phyloP scores from a whole-genome alignment of 2,888 invertebrate genomes.

The Ditula angustiorana region DNA sequence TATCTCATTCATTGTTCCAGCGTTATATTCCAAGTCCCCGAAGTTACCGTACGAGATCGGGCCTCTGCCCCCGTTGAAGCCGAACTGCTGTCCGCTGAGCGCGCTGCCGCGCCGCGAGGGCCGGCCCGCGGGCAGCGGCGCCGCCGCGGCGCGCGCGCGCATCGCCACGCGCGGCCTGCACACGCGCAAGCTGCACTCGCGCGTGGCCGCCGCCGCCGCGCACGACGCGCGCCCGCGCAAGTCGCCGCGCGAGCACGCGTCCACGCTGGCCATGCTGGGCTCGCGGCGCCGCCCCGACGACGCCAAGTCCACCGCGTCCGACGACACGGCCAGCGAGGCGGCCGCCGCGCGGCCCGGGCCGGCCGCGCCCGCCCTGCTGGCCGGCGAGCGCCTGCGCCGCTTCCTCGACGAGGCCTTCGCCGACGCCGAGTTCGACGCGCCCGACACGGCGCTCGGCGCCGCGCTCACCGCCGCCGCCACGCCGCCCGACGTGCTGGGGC shows the following conservation, averaged over 20 bases:
- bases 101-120: constrained; percentile 61
- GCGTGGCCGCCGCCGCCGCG: constrained; percentile 64
- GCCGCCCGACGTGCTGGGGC: constrained; percentile 75
- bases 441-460: constrained; percentile 55
- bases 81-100: constrained; percentile 81
- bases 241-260: constrained; percentile 95
- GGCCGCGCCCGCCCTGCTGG: constrained; percentile 64
- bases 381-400: constrained; percentile 72
- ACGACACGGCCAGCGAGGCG: constrained; percentile 73
- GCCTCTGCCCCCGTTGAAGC: constrained; percentile 86
- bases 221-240: constrained; percentile 89
- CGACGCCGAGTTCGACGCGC: constrained; percentile 75
- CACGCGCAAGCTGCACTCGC: constrained; percentile 66
- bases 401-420: constrained; percentile 78
- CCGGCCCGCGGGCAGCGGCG: neutral
- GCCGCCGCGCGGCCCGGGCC: constrained; percentile 66
- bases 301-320: constrained; percentile 77
- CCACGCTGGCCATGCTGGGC: constrained; percentile 93
- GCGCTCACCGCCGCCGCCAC: constrained; percentile 66
- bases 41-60: constrained; percentile 92
- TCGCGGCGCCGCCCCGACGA: constrained; percentile 83
- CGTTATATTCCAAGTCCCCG: constrained; percentile 86
- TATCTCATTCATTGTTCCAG: constrained; percentile 61
- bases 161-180: constrained; percentile 78
- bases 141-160: constrained; percentile 21